Conservation (phyloP, 2,797 vertebrate species). For the Epinephelus awoara region DNA sequence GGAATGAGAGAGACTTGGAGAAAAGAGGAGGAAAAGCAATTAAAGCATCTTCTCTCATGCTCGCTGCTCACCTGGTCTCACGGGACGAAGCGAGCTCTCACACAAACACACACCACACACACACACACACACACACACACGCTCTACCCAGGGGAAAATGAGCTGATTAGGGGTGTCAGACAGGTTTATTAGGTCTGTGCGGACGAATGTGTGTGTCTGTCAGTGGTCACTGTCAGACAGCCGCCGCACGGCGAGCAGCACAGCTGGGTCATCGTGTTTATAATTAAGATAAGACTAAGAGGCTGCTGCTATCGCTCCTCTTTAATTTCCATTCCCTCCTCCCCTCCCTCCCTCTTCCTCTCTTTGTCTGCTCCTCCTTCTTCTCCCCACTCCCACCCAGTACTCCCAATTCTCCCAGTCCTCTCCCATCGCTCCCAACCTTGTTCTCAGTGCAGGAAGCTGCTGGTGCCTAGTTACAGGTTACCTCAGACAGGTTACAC, state of each 20-base stretch:
- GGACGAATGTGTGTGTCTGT: slow-evolving; percentile 30
- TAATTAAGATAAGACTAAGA: slow-evolving; percentile 78
- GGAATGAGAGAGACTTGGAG: slow-evolving; percentile 15
- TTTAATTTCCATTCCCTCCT: slow-evolving; percentile 47
- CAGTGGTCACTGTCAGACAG: slow-evolving; percentile 36
- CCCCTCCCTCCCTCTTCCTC: not conserved
- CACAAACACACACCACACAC: slow-evolving; percentile 6
- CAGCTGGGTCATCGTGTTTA: slow-evolving; percentile 76
- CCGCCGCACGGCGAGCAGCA: slow-evolving; percentile 33
- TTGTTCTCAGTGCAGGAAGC: not conserved
- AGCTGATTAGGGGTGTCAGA: slow-evolving; percentile 62
- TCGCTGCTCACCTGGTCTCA: slow-evolving; percentile 56
- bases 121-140: slow-evolving; percentile 20
- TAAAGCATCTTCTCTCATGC: slow-evolving; percentile 57
- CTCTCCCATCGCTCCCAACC: not conserved
- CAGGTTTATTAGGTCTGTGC: slow-evolving; percentile 67
- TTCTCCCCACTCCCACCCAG: not conserved
- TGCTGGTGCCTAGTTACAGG: slow-evolving; percentile 18
- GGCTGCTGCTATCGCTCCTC: slow-evolving; percentile 63
- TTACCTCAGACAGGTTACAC: slow-evolving; percentile 40
- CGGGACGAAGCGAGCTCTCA: slow-evolving; percentile 4
- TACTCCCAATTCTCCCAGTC: not conserved
- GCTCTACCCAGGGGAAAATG: slow-evolving; percentile 25
- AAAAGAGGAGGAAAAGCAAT: slow-evolving; percentile 57
- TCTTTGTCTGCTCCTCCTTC: slow-evolving; percentile 14